Evolutionary conservation across 1,140 invertebrate species (phyloP), one percentile per base, ranked within the genome.

Genomic region (Vanessa tameamea): DNA sequence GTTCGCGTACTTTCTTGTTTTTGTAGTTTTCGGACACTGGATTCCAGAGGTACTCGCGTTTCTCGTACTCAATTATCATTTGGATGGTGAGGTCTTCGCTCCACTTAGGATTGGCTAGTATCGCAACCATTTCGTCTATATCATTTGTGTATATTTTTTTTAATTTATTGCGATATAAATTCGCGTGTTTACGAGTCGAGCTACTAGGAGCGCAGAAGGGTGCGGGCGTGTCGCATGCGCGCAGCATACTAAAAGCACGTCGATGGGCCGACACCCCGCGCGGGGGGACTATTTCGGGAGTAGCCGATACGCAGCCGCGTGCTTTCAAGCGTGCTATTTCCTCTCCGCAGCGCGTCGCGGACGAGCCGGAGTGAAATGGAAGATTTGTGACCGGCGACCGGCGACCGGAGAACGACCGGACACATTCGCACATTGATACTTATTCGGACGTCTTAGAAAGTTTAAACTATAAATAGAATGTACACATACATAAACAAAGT

Each of bases 191-290:
- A 73, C 69, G 76, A 51, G 76, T 67, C 69, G 64, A 61, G 67
- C 69, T 84, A 90, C 89, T 72, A 89, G 88, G 87, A 88, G 83
- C 88, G 80, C 86, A 90, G 87, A 88, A 87, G 88, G 83, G 89
- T 92, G 90, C 90, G 88, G 88, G 89, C 90, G 88, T 87, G 87
- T 90, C 90, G 90, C 90, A 92, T 91, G 90, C 90, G 90, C 90
- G 89, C 87, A 92, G 90, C 90, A 92, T 90, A 92, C 90, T 92
- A 92, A 92, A 92, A 92, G 90, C 90, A 92, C 89, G 90, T 91
- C 90, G 87, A 89, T 91, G 87, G 87, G 84, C 82, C 81, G 82
- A 78, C 78, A 81, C 79, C 79, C 81, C 78, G 88, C 83, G 88
- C 87, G 87, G 90, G 87, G 88, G 86, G 86, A 82, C 87, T 92